A percentile compares a stretch with the other conserved stretches of the same genome.
phyloP scores from a whole-genome alignment of 2,797 vertebrate species.

The Pangasius krempfi region DNA sequence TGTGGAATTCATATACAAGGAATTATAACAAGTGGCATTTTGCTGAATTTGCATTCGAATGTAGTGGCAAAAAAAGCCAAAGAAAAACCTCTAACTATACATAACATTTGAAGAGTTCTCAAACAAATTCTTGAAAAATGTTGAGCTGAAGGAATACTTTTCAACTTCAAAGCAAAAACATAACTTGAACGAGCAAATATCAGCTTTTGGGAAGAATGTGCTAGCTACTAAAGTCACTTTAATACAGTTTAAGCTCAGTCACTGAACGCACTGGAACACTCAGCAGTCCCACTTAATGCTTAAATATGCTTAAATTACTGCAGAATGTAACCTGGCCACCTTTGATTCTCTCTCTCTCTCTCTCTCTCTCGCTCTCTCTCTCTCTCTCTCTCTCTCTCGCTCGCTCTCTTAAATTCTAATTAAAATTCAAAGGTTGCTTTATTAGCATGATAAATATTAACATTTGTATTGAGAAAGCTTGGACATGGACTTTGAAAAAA shows the following conservation, averaged over 20 bases:
- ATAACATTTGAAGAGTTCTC: not conserved
- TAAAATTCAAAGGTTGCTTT: not conserved
- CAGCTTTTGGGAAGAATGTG: slow-evolving; percentile 10
- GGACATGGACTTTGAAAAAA: not conserved
- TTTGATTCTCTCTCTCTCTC: slow-evolving; percentile 32
- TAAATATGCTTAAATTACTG: slow-evolving; percentile 19
- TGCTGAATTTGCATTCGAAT: not conserved
- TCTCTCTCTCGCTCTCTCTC: not conserved
- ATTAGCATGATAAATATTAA: not conserved
- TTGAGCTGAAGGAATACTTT: not conserved
- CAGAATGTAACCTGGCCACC: slow-evolving; percentile 9
- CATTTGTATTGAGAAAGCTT: too few species aligned
- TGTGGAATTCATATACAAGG: not conserved
- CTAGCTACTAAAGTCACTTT: not conserved
- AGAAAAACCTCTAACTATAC: not conserved
- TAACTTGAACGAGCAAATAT: not conserved
- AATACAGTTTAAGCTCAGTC: slow-evolving; percentile 13
- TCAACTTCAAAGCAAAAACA: not conserved
- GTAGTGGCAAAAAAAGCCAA: not conserved
- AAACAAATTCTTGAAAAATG: not conserved
- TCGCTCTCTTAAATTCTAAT: slow-evolving; percentile 60
- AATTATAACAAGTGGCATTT: not conserved
- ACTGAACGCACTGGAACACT: slow-evolving; percentile 2
- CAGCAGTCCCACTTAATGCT: slow-evolving; percentile 4
- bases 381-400: slow-evolving; percentile 59